Evolutionary conservation across 2,888 invertebrate genomes (phyloP), one percentile per base, ranked within the genome.

Genomic region (Hypselothyrea guttata): DNA sequence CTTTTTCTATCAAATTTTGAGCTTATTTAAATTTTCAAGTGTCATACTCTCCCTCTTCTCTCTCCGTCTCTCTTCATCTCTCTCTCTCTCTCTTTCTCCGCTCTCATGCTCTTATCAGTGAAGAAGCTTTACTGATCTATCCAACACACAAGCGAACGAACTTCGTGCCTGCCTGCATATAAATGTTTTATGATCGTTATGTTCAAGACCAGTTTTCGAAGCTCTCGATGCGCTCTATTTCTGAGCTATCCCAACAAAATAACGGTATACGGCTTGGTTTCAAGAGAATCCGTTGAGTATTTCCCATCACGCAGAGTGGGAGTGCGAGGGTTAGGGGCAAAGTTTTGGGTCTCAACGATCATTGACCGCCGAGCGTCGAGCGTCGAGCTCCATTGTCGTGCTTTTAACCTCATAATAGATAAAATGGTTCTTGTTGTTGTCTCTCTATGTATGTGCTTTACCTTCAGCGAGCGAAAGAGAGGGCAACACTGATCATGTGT

Each of bases 201-300:
- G 40, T 16, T 9, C 12, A 41, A 70, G 53, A 81, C 71, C 49
- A 54, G 84, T 71, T 81, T 81, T n/a, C n/a, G 4, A 42, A 62
- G 41, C 51, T 45, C 16, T 16, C 49, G 69, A 51, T 56, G 58
- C 58, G 69, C 70, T 72, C 63, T 55, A 60, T 75, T 85, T 74
- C 74, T 54, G 83, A 82, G 76, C 83, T 84, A 86, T 84, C 86
- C 86, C 84, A 84, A 84, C 84, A 84, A 78, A 49, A 60, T 84
- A 84, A 86, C 86, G 86, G 83, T 70, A 65, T 13, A 51, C 31
- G 16, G 54, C 54, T 30, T 16, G 35, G 22, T 37, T 61, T 60
- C 38, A 37, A 37, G 47, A 52, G 62, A 62, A 55, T 47, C 22
- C n/a, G n/a, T n/a, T n/a, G n/a, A n/a, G n/a, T n/a, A 70, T n/a